These are phyloP conservation scores for Bubo blakistoni DNA, from an alignment of 2,113 vertebrate genomes.

Conservation along the genomic window DNA sequence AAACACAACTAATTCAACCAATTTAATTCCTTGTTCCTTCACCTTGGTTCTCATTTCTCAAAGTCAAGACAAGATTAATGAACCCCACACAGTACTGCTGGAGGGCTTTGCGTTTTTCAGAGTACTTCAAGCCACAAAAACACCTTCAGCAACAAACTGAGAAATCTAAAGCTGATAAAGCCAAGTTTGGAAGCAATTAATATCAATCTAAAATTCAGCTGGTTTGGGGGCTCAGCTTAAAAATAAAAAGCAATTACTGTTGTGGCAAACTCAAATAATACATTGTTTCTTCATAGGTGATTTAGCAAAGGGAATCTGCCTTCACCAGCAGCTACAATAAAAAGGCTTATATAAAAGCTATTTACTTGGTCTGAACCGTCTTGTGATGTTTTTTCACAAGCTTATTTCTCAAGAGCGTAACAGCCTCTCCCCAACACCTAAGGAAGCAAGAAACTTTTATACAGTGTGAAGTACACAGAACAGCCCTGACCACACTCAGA, in stretches of 20 bases:
- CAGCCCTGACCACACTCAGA: neutral
- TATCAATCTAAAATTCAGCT: slow-evolving; percentile 26
- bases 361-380: neutral
- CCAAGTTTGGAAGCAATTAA: slow-evolving; percentile 38
- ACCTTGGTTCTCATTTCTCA: slow-evolving; percentile 41
- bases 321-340: neutral
- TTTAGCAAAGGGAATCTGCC: neutral
- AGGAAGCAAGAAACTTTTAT: neutral
- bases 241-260: slow-evolving; percentile 38
- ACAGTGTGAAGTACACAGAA: neutral
- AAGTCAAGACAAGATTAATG: slow-evolving; percentile 53
- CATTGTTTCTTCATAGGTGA: neutral
- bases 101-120: neutral
- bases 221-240: neutral
- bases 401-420: neutral
- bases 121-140: neutral
- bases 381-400: neutral
- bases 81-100: neutral
- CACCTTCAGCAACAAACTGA: neutral
- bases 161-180: slow-evolving; percentile 23
- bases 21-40: neutral
- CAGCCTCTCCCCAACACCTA: neutral
- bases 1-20: neutral
- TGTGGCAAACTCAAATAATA: neutral
- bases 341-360: neutral